Evolutionary conservation across 2,888 invertebrate species (phyloP), one percentile per base, ranked within the genome.

Genomic region (Eupithecia subumbrata): DNA sequence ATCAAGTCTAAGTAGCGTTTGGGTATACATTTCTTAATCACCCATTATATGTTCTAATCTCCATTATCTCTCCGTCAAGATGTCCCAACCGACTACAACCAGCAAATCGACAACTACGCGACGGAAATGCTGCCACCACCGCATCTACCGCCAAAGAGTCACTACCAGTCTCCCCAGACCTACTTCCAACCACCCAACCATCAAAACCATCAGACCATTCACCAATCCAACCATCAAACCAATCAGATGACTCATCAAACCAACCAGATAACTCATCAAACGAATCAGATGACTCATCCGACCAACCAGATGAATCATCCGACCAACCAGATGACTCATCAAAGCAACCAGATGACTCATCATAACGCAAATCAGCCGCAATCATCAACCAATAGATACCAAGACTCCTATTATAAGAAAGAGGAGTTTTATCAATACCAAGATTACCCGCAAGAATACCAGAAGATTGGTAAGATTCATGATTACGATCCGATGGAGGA

Each of bases 401-500:
- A 83, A 64, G 84, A 84, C 2, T 81, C 81, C 22, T 82, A 83
- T 76, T 82, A 83, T 37, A 60, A 69, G 7, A 64, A 66, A 60
- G 60, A 83, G 76, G 85, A 87, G 25, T 84, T 84, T 2, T 92
- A 93, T 77, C 87, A 92, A 76, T 85, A 88, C 69, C 89, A 86
- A 34, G 87, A 84, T 69, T 85, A 85, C 3, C 56, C 43, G 11
- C 76, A 76, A 75, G 87, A 89, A 0, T 82, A 89, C 71, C 92
- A 92, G 89, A 95, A 95, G 88, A 96, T 97, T 87, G 96, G 97
- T 80, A 95, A 97, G 93, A 97, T 97, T 82, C 97, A 97, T 81
- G 97, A 98, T 86, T 97, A 97, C 85, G 97, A 98, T 89, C 97
- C 97, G 5, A 92, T 97, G 80, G 96, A 96, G 82, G 97, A 97